These are phyloP conservation scores for Lissonota sp. DNA, from an alignment of 2,888 invertebrate genomes.

Conservation along the genomic window DNA sequence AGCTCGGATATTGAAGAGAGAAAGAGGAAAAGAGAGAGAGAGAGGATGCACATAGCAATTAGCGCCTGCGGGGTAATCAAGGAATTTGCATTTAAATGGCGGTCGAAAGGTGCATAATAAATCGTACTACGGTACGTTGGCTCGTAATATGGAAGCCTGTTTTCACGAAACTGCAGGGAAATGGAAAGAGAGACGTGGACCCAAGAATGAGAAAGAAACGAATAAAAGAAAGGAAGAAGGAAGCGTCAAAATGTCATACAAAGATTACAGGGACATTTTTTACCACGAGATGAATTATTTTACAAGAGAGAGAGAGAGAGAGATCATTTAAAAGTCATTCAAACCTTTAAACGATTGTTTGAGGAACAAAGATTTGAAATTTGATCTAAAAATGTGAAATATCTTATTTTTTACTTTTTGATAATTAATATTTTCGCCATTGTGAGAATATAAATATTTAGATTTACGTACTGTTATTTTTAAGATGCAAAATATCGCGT, in stretches of 20 bases:
- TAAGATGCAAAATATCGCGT: no score
- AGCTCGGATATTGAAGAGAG: conserved; percentile 1
- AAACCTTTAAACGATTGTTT: no score
- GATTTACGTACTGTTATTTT: no score
- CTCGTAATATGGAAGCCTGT: conserved; percentile 59
- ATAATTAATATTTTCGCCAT: no score
- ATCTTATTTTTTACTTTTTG: no score
- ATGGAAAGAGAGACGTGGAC: conserved; percentile 7
- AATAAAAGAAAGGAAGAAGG: conserved; percentile 15
- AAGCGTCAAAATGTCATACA: not conserved
- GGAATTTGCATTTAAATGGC: conserved; percentile 82
- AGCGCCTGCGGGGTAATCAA: conserved; percentile 79
- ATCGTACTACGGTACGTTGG: conserved; percentile 67
- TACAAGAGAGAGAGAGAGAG: no score
- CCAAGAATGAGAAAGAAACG: conserved; percentile 1
- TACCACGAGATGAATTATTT: no score
- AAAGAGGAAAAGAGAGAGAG: conserved; percentile 28
- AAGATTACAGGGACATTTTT: no score
- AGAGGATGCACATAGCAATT: conserved; percentile 77
- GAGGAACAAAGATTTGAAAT: no score
- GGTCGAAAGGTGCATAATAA: conserved; percentile 80
- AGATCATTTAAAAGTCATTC: no score
- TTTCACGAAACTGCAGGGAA: conserved; percentile 33
- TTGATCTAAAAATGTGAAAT: no score
- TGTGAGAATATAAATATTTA: no score